A percentile compares a stretch with the other conserved stretches of the same genome.
Evolutionary conservation across 2,888 invertebrate species (phyloP).

Genomic region (Leptinotarsa haldemani): DNA sequence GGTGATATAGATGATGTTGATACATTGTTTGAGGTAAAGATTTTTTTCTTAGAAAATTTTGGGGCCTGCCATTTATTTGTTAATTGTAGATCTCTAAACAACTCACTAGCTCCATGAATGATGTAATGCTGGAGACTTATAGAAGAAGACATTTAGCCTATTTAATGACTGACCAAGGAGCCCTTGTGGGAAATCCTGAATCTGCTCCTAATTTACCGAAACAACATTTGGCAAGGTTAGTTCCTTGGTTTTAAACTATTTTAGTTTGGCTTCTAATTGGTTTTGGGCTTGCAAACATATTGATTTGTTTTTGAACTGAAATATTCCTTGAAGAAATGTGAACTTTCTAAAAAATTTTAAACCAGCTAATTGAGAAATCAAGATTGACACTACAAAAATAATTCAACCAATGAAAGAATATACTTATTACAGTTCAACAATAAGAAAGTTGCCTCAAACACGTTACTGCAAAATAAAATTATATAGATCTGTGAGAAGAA

Average conservation of each 20-base stretch:
- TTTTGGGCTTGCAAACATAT: not conserved
- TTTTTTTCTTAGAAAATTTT: no score
- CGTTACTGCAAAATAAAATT: no score
- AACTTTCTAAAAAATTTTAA: no score
- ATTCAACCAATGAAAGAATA: no score
- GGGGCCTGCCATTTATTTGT: not conserved
- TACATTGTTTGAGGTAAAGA: slow-evolving; percentile 79
- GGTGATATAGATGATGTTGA: slow-evolving; percentile 94
- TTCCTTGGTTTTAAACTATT: not conserved
- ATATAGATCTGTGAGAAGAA: no score
- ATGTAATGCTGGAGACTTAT: slow-evolving; percentile 88
- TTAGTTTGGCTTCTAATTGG: not conserved
- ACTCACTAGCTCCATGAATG: slow-evolving; percentile 85
- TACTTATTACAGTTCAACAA: no score
- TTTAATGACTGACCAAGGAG: slow-evolving; percentile 96
- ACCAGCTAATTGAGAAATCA: no score
- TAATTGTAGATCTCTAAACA: slow-evolving; percentile 72
- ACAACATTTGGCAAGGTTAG: slow-evolving; percentile 82
- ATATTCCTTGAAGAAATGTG: not conserved
- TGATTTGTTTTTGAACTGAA: not conserved
- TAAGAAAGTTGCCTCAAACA: no score
- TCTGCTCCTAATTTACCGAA: slow-evolving; percentile 92
- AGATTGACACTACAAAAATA: no score
- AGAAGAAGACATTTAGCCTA: slow-evolving; percentile 93
- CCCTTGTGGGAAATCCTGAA: slow-evolving; percentile 90